These are phyloP conservation scores for Tinea semifulvella DNA, from an alignment of 2,888 invertebrate species.

Conservation along the genomic window DNA sequence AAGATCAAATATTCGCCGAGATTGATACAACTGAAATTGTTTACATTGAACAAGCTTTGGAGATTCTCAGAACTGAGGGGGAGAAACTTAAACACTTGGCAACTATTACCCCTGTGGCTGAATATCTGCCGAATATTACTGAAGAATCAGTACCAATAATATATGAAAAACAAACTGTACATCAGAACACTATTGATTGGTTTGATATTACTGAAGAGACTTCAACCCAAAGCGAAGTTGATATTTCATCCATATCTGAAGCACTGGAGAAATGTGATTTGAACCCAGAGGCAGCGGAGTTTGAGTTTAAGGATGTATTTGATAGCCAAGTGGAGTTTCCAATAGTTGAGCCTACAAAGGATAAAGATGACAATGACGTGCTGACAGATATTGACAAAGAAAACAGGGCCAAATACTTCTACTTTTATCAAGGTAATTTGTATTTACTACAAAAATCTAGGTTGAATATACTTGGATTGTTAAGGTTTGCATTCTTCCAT, in stretches of 20 bases:
- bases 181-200: constrained; percentile 48
- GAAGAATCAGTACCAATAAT: constrained; percentile 30
- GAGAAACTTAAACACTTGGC: constrained; percentile 30
- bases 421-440: constrained; percentile 83
- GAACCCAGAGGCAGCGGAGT: constrained; percentile 45
- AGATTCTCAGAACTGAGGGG: constrained; percentile 68
- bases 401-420: constrained; percentile 70
- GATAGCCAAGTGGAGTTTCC: constrained; percentile 39
- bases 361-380: constrained; percentile 29
- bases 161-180: constrained; percentile 39
- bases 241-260: too few relatives aligned
- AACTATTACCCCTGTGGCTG: background rate
- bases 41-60: constrained; percentile 85
- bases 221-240: constrained; percentile 27
- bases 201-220: constrained; percentile 37
- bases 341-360: constrained; percentile 29
- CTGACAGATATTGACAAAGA: constrained; percentile 43
- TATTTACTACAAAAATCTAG: background rate
- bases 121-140: too few relatives aligned
- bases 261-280: constrained; percentile 32
- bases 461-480: background rate
- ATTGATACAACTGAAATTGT: constrained; percentile 83
- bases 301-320: constrained; percentile 30
- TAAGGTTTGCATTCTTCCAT: background rate
- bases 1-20: constrained; percentile 70